A percentile compares a stretch with the other conserved stretches of the same genome.
Conservation (phyloP, 2,888 invertebrate genomes). For the Lepetodrilus schrolli region DNA sequence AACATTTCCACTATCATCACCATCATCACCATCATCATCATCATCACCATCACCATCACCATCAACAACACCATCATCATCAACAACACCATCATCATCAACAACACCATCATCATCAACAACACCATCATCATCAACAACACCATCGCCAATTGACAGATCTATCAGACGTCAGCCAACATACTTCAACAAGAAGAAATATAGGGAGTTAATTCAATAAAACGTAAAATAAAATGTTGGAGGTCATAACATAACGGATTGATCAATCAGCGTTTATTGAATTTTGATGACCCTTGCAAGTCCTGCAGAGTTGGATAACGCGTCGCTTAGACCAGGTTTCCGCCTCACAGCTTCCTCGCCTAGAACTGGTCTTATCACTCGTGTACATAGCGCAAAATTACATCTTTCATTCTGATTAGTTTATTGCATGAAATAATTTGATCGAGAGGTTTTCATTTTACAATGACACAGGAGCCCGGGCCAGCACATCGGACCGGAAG, state of each 20-base stretch:
- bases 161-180: too few relatives aligned
- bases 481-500: neutral
- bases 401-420: neutral
- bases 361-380: neutral
- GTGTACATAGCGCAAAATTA: neutral
- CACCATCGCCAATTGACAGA: too few relatives aligned
- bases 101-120: too few relatives aligned
- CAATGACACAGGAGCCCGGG: conserved; percentile 12
- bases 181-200: neutral
- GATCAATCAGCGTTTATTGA: conserved; percentile 9
- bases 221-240: neutral
- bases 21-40: too few relatives aligned
- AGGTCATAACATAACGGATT: neutral
- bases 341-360: neutral
- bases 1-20: too few relatives aligned
- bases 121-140: too few relatives aligned
- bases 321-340: neutral
- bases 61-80: too few relatives aligned
- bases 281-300: neutral
- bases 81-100: too few relatives aligned
- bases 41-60: too few relatives aligned
- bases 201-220: neutral
- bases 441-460: conserved; percentile 19
- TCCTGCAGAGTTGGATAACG: neutral
- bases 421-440: conserved; percentile 3